These are phyloP conservation scores for Accipiter virgatus DNA, from an alignment of 2,113 vertebrate species.

Conservation along the genomic window DNA sequence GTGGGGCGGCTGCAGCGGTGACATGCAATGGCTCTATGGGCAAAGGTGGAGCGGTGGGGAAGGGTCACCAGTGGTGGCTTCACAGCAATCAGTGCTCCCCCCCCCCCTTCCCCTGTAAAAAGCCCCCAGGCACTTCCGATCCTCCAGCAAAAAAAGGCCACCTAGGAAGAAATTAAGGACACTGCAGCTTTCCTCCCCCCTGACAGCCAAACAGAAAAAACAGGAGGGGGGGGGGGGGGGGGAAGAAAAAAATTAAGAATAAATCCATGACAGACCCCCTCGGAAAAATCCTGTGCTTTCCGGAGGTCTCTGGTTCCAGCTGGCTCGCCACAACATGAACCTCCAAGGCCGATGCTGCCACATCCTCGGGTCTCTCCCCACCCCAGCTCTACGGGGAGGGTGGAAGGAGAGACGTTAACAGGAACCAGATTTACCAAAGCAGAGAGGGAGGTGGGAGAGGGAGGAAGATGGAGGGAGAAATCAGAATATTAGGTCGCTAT, in stretches of 20 bases:
- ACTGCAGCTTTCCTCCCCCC: no score
- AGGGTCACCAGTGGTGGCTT: no score
- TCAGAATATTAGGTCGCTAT: conserved; percentile 51
- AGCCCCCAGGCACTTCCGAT: no score
- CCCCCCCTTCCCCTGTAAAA: no score
- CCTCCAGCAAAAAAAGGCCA: no score
- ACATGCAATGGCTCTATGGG: no score
- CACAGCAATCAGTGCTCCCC: no score
- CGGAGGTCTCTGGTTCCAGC: background rate
- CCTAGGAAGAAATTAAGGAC: no score
- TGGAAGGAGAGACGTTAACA: background rate
- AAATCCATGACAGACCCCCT: background rate
- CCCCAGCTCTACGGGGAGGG: background rate
- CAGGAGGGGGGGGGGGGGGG: background rate
- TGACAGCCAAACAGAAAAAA: background rate
- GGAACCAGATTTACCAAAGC: background rate
- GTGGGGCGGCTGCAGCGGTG: no score
- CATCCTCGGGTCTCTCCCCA: background rate
- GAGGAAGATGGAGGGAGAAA: background rate
- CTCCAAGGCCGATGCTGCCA: background rate
- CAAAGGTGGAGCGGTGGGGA: no score
- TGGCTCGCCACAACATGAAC: background rate
- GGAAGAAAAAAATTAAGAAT: background rate
- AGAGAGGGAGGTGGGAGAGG: background rate
- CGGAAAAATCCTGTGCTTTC: background rate